These are phyloP conservation scores for Amiota minor DNA, from an alignment of 2,888 invertebrate genomes.

Conservation along the genomic window DNA sequence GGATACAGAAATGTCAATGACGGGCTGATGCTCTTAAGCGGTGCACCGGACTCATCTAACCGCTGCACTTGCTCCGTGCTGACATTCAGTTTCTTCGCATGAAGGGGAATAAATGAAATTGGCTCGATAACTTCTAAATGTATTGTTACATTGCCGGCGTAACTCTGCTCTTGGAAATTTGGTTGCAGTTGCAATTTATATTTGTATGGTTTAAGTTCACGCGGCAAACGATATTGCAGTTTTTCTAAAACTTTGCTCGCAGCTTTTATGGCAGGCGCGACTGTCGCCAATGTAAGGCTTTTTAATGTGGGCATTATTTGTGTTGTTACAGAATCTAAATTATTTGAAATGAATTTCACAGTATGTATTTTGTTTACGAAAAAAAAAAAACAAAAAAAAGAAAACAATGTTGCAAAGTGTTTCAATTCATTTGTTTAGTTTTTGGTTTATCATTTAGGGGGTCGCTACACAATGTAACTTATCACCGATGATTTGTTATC, in stretches of 20 bases:
- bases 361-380: too few relatives aligned
- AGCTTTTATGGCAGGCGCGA: slow-evolving; percentile 57
- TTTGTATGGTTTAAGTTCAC: slow-evolving; percentile 76
- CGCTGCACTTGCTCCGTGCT: slow-evolving; percentile 72
- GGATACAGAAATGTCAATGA: slow-evolving; percentile 66
- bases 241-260: slow-evolving; percentile 69
- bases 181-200: slow-evolving; percentile 81
- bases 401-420: too few relatives aligned
- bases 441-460: background rate
- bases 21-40: slow-evolving; percentile 52
- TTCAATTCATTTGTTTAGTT: background rate
- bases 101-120: slow-evolving; percentile 74
- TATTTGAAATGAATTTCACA: background rate
- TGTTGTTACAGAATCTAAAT: slow-evolving; percentile 34
- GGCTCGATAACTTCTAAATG: slow-evolving; percentile 73
- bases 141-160: slow-evolving; percentile 77
- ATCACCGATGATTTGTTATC: too few relatives aligned
- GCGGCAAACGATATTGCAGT: slow-evolving; percentile 76
- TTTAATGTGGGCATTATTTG: slow-evolving; percentile 30
- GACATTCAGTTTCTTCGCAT: slow-evolving; percentile 75
- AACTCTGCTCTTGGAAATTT: slow-evolving; percentile 77
- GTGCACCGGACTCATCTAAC: slow-evolving; percentile 56
- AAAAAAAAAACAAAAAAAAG: too few relatives aligned
- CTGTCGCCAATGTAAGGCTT: slow-evolving; percentile 41
- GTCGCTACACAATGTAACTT: too few relatives aligned